These are phyloP conservation scores for Formica aserva DNA, from an alignment of 2,888 invertebrate species.

Conservation along the genomic window DNA sequence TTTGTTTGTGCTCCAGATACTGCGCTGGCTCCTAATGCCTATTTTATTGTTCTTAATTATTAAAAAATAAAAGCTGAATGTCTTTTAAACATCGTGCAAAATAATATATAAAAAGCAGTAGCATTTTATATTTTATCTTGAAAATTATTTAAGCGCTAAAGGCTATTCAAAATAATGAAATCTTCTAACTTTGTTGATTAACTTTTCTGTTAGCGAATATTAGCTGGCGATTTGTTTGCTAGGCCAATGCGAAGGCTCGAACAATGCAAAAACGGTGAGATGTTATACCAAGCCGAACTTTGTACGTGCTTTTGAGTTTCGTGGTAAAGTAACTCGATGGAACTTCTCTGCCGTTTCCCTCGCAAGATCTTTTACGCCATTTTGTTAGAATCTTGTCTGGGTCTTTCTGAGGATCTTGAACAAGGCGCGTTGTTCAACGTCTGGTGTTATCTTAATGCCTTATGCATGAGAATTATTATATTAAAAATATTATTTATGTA, in stretches of 20 bases:
- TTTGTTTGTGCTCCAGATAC: too few relatives aligned
- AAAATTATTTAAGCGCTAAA: conserved; percentile 12
- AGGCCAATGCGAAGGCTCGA: conserved; percentile 4
- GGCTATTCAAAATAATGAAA: conserved; percentile 32
- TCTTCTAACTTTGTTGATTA: conserved; percentile 31
- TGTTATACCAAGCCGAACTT: conserved; percentile 33
- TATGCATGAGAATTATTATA: neutral
- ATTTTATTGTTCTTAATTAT: too few relatives aligned
- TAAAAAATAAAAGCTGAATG: neutral
- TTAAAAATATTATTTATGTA: neutral
- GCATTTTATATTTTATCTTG: neutral
- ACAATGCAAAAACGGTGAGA: conserved; percentile 37
- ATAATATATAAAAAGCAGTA: neutral
- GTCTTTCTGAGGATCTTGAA: neutral
- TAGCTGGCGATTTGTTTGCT: conserved; percentile 13
- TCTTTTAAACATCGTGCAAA: neutral
- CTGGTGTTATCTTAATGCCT: neutral
- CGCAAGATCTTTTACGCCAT: conserved; percentile 33
- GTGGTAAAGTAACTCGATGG: conserved; percentile 24
- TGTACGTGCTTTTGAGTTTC: conserved; percentile 33
- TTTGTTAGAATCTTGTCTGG: conserved; percentile 16
- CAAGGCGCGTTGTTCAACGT: conserved; percentile 1
- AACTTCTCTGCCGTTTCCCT: conserved; percentile 23
- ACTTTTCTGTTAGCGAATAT: conserved; percentile 44
- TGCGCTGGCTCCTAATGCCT: too few relatives aligned